These are phyloP conservation scores for Cephus sareptanus DNA, from an alignment of 2,888 invertebrate species.

Conservation along the genomic window DNA sequence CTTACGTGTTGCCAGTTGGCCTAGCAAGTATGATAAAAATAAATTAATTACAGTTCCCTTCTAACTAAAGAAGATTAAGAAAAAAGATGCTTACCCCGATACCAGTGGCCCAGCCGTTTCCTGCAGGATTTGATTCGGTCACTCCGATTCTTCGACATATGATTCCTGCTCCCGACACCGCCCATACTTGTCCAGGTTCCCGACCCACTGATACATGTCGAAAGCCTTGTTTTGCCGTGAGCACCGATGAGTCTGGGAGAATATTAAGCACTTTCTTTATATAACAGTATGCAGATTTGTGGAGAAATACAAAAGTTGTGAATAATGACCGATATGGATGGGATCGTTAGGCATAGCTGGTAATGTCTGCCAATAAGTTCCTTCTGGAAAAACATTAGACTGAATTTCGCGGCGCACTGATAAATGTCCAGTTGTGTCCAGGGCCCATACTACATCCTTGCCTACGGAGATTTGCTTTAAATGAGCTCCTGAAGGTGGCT, in stretches of 20 bases:
- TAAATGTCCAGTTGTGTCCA: conserved; percentile 79
- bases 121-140: conserved; percentile 77
- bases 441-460: conserved; percentile 80
- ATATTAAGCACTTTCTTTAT: neutral
- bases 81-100: conserved; percentile 67
- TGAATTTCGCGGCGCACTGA: conserved; percentile 84
- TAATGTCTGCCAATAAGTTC: conserved; percentile 85
- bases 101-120: conserved; percentile 82
- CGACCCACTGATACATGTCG: conserved; percentile 78
- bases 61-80: neutral
- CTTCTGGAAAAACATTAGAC: conserved; percentile 78
- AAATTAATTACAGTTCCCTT: neutral
- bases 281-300: neutral
- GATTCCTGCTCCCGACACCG: conserved; percentile 76
- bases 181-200: conserved; percentile 78
- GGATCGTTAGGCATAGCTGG: conserved; percentile 71
- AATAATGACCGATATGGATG: conserved; percentile 66
- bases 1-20: conserved; percentile 61
- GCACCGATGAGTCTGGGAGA: conserved; percentile 53
- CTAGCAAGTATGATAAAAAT: conserved; percentile 31
- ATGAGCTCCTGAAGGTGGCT: conserved; percentile 74
- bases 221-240: conserved; percentile 69
- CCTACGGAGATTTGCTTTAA: conserved; percentile 83
- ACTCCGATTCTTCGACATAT: conserved; percentile 81
- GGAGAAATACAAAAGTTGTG: neutral